Conservation (phyloP, 2,113 vertebrate genomes). For the Apus apus region DNA sequence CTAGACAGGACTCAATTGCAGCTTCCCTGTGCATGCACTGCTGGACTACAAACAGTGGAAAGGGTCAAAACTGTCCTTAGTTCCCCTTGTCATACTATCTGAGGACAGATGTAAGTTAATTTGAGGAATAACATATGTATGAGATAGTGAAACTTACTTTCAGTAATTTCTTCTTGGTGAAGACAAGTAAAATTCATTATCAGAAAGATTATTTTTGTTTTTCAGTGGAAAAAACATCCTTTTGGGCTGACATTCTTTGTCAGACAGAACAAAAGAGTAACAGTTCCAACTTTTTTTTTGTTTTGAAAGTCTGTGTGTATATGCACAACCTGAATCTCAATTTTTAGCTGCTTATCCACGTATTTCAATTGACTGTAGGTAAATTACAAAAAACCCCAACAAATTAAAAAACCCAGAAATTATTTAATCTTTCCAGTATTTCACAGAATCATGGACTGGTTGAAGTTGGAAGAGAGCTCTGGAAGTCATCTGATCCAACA, state of each 20-base stretch:
- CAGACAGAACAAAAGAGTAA: neutral
- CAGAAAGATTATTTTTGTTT: neutral
- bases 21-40: neutral
- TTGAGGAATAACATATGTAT: neutral
- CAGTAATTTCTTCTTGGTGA: neutral
- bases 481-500: neutral
- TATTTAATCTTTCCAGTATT: neutral
- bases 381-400: neutral
- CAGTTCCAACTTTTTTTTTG: neutral
- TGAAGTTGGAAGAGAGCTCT: neutral
- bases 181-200: neutral
- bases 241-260: neutral
- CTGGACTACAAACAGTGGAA: fast-evolving
- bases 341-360: neutral
- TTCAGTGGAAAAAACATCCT: neutral
- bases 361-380: neutral
- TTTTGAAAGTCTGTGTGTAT: neutral
- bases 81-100: neutral
- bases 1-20: neutral
- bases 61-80: neutral
- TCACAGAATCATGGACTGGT: neutral
- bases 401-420: neutral
- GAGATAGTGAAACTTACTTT: neutral
- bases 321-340: neutral
- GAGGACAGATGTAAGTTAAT: neutral